phyloP scores from a whole-genome alignment of 2,113 vertebrate genomes.

The Cephalopholis sonnerati region DNA sequence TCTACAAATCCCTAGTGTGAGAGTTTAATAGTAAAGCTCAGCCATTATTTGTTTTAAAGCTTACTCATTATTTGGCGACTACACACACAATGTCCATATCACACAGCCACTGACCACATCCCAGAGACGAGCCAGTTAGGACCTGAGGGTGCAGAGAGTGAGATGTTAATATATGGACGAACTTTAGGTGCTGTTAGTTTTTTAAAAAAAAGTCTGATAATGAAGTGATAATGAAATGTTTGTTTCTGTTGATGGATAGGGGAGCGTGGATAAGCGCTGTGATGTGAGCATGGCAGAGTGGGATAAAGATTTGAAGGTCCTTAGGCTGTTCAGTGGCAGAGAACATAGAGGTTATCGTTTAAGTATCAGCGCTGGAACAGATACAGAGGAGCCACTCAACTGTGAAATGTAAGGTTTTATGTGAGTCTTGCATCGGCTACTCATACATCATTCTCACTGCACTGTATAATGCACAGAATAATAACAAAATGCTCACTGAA shows the following conservation, averaged over 20 bases:
- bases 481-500: neutral
- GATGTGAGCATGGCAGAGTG: conserved; percentile 51
- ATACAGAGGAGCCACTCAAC: conserved; percentile 25
- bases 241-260: conserved; percentile 29
- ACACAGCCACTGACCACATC: conserved; percentile 76
- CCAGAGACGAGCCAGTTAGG: conserved; percentile 32
- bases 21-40: conserved; percentile 80
- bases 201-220: conserved; percentile 15
- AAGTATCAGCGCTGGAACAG: conserved; percentile 41
- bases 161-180: conserved; percentile 41
- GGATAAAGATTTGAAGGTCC: conserved; percentile 52
- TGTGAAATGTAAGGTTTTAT: conserved; percentile 37
- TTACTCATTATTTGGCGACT: conserved; percentile 68
- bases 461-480: conserved; percentile 2
- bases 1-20: conserved; percentile 69
- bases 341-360: conserved; percentile 58
- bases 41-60: conserved; percentile 78
- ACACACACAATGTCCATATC: conserved; percentile 61
- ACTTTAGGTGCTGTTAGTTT: conserved; percentile 37
- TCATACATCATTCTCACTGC: neutral
- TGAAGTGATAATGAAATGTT: conserved; percentile 57
- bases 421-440: conserved; percentile 12
- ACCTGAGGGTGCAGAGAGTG: conserved; percentile 37
- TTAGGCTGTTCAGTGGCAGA: conserved; percentile 63
- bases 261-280: conserved; percentile 5